Evolutionary conservation across 1,140 invertebrate species (phyloP).

Genomic region (Samia ricini): DNA sequence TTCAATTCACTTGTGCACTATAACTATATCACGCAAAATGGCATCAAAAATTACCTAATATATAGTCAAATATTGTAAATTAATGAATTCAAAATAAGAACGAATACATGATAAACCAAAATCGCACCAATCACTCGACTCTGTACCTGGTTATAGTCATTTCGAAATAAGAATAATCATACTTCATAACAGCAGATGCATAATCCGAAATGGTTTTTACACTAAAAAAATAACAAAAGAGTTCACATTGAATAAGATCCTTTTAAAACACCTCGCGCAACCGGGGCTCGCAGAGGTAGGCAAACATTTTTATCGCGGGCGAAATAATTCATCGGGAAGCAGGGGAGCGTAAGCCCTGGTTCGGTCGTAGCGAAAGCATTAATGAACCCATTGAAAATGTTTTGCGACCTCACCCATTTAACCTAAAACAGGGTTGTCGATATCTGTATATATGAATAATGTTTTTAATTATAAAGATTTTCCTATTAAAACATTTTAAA

Average conservation of each 20-base stretch:
- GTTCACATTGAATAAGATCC: neutral
- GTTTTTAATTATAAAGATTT: too few species aligned
- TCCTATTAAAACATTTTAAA: too few species aligned
- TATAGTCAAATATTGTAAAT: too few species aligned
- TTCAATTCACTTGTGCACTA: too few species aligned
- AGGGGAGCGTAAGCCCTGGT: constrained; percentile 17
- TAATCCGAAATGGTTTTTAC: neutral
- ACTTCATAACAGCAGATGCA: neutral
- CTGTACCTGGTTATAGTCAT: too few species aligned
- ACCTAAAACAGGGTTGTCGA: neutral
- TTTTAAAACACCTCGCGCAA: neutral
- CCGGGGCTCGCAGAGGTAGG: constrained; percentile 9
- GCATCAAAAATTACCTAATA: too few species aligned
- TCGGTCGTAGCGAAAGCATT: constrained; percentile 17
- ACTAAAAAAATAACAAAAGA: neutral
- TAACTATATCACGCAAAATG: too few species aligned
- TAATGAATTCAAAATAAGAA: too few species aligned
- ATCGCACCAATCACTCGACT: too few species aligned
- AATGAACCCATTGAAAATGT: constrained; percentile 31
- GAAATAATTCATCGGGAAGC: constrained; percentile 12
- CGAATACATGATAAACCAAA: too few species aligned
- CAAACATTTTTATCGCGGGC: constrained; percentile 22
- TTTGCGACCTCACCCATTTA: constrained; percentile 18
- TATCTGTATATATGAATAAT: too few species aligned
- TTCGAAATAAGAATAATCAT: neutral